phyloP scores from a whole-genome alignment of 2,888 invertebrate genomes.

The Tromatobia lineatoria region DNA sequence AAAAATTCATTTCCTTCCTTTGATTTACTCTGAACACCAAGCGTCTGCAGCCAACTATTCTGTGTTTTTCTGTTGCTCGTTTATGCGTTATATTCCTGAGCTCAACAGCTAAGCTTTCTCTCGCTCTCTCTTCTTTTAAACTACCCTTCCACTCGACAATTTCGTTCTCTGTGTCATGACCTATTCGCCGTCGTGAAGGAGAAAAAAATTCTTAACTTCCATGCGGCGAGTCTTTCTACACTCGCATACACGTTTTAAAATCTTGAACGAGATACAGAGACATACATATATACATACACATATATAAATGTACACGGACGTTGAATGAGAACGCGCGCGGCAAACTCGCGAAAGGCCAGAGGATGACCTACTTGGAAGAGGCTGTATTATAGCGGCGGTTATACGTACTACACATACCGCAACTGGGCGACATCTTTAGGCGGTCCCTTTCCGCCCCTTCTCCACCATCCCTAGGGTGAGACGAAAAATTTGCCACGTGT shows the following conservation, averaged over 20 bases:
- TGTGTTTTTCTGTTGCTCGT: slow-evolving; percentile 71
- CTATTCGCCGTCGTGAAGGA: slow-evolving; percentile 48
- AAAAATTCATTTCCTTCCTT: slow-evolving; percentile 82
- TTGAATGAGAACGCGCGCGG: slow-evolving; percentile 19
- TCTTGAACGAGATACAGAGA: slow-evolving; percentile 25
- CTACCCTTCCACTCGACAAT: slow-evolving; percentile 21
- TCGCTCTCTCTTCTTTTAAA: slow-evolving; percentile 50
- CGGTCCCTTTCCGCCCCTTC: background rate
- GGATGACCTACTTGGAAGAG: slow-evolving; percentile 58
- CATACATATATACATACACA: slow-evolving; percentile 1
- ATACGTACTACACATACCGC: slow-evolving; percentile 7
- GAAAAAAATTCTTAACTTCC: slow-evolving; percentile 36
- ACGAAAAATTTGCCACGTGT: slow-evolving; percentile 59
- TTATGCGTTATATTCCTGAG: slow-evolving; percentile 58
- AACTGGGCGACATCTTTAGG: slow-evolving; percentile 2
- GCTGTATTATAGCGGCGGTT: slow-evolving; percentile 31
- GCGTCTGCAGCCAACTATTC: slow-evolving; percentile 79
- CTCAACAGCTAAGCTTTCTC: slow-evolving; percentile 65
- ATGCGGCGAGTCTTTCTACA: slow-evolving; percentile 23
- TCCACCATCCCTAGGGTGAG: background rate
- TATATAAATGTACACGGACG: background rate
- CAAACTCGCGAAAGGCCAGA: slow-evolving; percentile 49
- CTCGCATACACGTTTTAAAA: slow-evolving; percentile 40
- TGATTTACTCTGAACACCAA: slow-evolving; percentile 79
- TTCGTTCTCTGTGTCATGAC: slow-evolving; percentile 40